phyloP scores from a whole-genome alignment of 2,888 invertebrate genomes.

The Spilarctia lutea region DNA sequence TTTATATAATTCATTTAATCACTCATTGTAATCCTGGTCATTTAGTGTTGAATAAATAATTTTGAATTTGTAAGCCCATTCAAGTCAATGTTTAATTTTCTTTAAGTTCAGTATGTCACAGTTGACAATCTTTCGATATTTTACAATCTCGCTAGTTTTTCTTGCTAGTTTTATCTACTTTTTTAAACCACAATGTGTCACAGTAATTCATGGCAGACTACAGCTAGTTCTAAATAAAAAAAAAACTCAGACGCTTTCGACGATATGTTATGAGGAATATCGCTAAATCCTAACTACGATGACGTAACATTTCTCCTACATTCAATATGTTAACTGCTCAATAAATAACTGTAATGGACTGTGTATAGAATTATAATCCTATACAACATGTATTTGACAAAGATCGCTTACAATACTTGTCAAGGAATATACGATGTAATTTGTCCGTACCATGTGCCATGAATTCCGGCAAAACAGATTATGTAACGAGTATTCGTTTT shows the following conservation, averaged over 20 bases:
- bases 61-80: too few species aligned
- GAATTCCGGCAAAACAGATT: background rate
- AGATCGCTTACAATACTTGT: conserved; percentile 26
- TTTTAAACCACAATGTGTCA: too few species aligned
- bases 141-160: too few species aligned
- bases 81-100: background rate
- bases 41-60: too few species aligned
- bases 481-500: background rate
- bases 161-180: too few species aligned
- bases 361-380: conserved; percentile 21
- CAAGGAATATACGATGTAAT: conserved; percentile 26
- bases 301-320: conserved; percentile 18
- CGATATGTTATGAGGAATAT: background rate
- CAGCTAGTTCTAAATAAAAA: background rate
- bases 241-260: background rate
- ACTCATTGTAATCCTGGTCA: background rate
- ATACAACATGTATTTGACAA: conserved; percentile 35
- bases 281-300: background rate
- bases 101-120: too few species aligned
- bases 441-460: conserved; percentile 19
- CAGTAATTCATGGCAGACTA: too few species aligned
- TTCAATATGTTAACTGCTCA: conserved; percentile 18
- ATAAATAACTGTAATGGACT: conserved; percentile 25
- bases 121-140: too few species aligned
- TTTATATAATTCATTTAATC: background rate